A percentile compares a stretch with the other conserved stretches of the same genome.
These are phyloP conservation scores for Entosphenus tridentatus DNA, from an alignment of 2,113 vertebrate species.

Conservation along the genomic window DNA sequence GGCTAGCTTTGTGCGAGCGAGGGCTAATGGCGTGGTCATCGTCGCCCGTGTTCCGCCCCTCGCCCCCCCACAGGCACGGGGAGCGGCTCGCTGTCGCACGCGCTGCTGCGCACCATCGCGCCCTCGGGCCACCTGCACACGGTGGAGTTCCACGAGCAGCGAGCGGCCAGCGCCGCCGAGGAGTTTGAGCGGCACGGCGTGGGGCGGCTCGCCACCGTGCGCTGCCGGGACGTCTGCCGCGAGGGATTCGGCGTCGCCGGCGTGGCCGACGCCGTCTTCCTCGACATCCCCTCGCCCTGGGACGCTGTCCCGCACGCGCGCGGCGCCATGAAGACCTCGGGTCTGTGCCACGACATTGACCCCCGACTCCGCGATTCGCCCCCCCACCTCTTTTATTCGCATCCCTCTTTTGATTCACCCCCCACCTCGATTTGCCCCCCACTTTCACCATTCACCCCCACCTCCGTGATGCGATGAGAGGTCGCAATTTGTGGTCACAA, in stretches of 20 bases:
- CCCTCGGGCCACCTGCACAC: slow-evolving; percentile 80
- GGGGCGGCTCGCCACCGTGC: slow-evolving; percentile 59
- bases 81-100: slow-evolving; percentile 81
- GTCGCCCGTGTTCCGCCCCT: background rate
- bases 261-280: slow-evolving; percentile 61
- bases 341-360: slow-evolving; percentile 19
- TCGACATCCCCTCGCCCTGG: slow-evolving; percentile 90
- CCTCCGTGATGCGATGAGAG: too few species aligned
- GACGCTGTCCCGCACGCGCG: slow-evolving; percentile 70
- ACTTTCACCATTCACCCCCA: too few species aligned
- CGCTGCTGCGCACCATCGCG: slow-evolving; percentile 65
- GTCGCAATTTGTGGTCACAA: too few species aligned
- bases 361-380: too few species aligned
- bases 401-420: too few species aligned
- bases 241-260: slow-evolving; percentile 58
- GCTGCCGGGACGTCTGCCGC: slow-evolving; percentile 74
- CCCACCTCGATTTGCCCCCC: too few species aligned
- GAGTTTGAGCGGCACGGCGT: slow-evolving; percentile 67
- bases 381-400: too few species aligned
- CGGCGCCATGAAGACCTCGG: slow-evolving; percentile 49
- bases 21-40: background rate
- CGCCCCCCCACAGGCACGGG: slow-evolving; percentile 42
- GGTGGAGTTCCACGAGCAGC: slow-evolving; percentile 79
- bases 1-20: too few species aligned
- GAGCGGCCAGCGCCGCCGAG: slow-evolving; percentile 47